These are phyloP conservation scores for Episyrphus balteatus DNA, from an alignment of 1,140 invertebrate species.

Conservation along the genomic window DNA sequence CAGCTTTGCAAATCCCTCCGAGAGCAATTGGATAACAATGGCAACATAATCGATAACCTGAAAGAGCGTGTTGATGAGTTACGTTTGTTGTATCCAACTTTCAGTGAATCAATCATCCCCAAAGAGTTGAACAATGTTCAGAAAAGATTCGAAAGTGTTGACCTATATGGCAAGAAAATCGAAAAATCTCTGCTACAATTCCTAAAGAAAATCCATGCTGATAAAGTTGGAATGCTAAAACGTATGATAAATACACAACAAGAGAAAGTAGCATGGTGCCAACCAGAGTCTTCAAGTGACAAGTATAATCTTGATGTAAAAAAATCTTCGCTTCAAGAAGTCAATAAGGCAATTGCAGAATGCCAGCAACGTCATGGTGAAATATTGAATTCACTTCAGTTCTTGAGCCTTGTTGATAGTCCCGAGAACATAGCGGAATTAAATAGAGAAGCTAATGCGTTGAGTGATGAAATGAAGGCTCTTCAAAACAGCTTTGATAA, in stretches of 20 bases:
- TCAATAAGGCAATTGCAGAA: constrained; percentile 58
- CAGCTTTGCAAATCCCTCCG: constrained; percentile 61
- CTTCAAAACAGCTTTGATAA: constrained; percentile 52
- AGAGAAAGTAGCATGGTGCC: constrained; percentile 88
- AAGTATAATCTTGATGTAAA: constrained; percentile 89
- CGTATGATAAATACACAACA: constrained; percentile 65
- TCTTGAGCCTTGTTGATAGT: constrained; percentile 55
- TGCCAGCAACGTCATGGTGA: constrained; percentile 54
- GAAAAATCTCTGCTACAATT: constrained; percentile 67
- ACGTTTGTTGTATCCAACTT: constrained; percentile 64
- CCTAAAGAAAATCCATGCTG: constrained; percentile 77
- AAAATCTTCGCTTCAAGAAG: constrained; percentile 65
- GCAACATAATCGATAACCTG: constrained; percentile 55
- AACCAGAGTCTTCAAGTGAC: constrained; percentile 75
- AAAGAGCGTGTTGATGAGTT: constrained; percentile 58
- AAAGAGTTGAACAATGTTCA: constrained; percentile 70
- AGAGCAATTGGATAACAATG: constrained; percentile 51
- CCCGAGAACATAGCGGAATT: constrained; percentile 53
- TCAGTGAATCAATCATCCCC: constrained; percentile 59
- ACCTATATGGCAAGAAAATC: constrained; percentile 66
- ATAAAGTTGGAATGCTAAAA: constrained; percentile 70
- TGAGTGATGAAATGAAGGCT: constrained; percentile 55
- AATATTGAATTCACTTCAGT: constrained; percentile 52
- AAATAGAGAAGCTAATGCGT: constrained; percentile 49
- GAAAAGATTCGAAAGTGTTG: constrained; percentile 63